A percentile compares a stretch with the other conserved stretches of the same genome.
These are phyloP conservation scores for Caenorhabditis latens DNA, from an alignment of 1,140 invertebrate genomes.

Conservation along the genomic window DNA sequence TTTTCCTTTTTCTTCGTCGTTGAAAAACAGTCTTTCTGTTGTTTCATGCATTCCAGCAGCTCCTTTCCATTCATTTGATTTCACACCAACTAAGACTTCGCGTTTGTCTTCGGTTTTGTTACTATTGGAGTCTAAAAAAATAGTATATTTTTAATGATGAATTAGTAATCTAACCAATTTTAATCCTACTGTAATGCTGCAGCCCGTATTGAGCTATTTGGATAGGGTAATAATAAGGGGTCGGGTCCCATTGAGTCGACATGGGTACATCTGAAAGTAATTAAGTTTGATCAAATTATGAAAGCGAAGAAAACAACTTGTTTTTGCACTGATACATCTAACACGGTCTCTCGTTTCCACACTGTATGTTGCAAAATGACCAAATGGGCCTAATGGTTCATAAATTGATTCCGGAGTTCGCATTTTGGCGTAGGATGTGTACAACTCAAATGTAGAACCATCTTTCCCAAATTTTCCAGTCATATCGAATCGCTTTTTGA, in stretches of 20 bases:
- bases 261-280: slow-evolving; percentile 82
- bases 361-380: slow-evolving; percentile 97
- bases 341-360: slow-evolving; percentile 94
- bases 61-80: slow-evolving; percentile 63
- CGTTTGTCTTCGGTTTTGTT: background rate
- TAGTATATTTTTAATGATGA: background rate
- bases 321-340: slow-evolving; percentile 89
- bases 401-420: slow-evolving; percentile 81
- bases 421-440: slow-evolving; percentile 70
- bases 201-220: slow-evolving; percentile 98
- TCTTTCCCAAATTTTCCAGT: slow-evolving; percentile 60
- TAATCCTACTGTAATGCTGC: slow-evolving; percentile 87
- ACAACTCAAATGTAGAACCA: slow-evolving; percentile 66
- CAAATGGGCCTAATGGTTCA: slow-evolving; percentile 88
- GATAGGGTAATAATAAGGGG: slow-evolving; percentile 92
- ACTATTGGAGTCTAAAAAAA: background rate
- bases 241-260: slow-evolving; percentile 90
- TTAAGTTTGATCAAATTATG: slow-evolving; percentile 8
- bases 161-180: slow-evolving; percentile 39
- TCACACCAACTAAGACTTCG: slow-evolving; percentile 33
- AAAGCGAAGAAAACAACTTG: slow-evolving; percentile 82
- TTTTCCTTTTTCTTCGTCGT: slow-evolving; percentile 49
- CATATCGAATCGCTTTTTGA: slow-evolving; percentile 71
- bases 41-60: slow-evolving; percentile 58
- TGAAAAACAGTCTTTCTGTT: slow-evolving; percentile 60